Evolutionary conservation across 2,888 invertebrate species (phyloP), one percentile per base, ranked within the genome.

Genomic region (Siphlonurus alternatus): DNA sequence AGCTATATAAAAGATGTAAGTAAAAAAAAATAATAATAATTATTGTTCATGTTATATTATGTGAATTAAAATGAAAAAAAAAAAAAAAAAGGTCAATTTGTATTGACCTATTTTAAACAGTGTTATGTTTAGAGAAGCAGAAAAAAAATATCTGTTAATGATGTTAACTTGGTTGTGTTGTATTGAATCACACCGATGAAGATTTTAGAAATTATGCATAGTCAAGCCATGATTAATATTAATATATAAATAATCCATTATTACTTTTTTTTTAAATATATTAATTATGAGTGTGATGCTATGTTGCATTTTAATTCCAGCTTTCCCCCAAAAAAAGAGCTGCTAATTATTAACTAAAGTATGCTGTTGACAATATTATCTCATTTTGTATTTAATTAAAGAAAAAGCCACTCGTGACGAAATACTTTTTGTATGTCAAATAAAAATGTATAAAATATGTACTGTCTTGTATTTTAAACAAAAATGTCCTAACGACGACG

Each of bases 341-440:
- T 38, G 38, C 38, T 38, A 38, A 38, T 38, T 38, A 38, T 38
- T 38, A 38, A 38, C 38, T 38, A 38, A 38, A 15, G 38, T 38
- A 38, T 56, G 56, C 56, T 22, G 56, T 56, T 56, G 56, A 56
- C 56, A 56, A 56, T 56, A 56, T 56, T 20, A 22, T 56, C n/a
- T 56, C 56, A 5, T 56, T 56, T 56, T 56, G 56, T 56, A 56
- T 56, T 56, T 56, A 56, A 56, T 38, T 38, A 38, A 38, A 38
- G 15, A 10, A 38, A 38, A 15, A 38, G 38, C 38, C 38, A 38
- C 5, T 38, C 15, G 15, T 15, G 38, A 38, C 38, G 15, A 5
- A 38, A 38, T 38, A 38, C 38, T 38, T 38, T 38, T 38, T 38
- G 38, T 38, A 38, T 38, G 38, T 38, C 38, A 38, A 38, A 15